These are phyloP conservation scores for Limnephilus lunatus DNA, from an alignment of 2,888 invertebrate genomes.

Conservation along the genomic window DNA sequence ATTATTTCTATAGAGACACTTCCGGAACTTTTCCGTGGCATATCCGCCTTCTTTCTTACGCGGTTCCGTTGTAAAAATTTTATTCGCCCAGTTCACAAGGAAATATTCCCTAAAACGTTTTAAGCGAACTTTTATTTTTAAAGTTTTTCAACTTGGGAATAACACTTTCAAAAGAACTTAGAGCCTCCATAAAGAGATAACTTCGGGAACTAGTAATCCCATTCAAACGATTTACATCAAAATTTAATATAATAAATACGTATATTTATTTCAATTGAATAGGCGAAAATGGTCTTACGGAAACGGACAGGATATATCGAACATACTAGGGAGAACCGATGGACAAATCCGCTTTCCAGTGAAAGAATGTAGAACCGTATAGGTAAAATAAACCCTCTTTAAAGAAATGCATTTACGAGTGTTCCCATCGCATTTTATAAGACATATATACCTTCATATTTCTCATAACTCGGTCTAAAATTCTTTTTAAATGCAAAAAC, in stretches of 20 bases:
- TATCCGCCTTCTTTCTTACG: background rate
- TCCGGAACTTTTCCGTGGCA: background rate
- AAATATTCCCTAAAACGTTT: background rate
- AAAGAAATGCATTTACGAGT: too few species aligned
- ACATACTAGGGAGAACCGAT: background rate
- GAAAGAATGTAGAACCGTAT: background rate
- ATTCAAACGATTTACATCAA: background rate
- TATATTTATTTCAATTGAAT: too few species aligned
- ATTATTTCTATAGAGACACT: background rate
- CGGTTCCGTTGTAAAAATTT: background rate
- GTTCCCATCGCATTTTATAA: too few species aligned
- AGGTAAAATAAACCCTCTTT: too few species aligned
- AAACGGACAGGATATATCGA: background rate
- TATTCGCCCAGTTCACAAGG: background rate
- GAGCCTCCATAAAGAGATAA: background rate
- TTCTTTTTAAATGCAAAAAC: too few species aligned
- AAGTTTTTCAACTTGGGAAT: background rate
- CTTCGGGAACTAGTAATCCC: background rate
- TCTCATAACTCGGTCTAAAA: too few species aligned
- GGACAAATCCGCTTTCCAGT: background rate
- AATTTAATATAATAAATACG: background rate
- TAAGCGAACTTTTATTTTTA: background rate
- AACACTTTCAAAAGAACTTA: background rate
- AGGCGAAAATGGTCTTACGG: too few species aligned
- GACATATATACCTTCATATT: too few species aligned